phyloP scores from a whole-genome alignment of 37 sponge, comb jelly and placozoan species.

The Beroe ovata region DNA sequence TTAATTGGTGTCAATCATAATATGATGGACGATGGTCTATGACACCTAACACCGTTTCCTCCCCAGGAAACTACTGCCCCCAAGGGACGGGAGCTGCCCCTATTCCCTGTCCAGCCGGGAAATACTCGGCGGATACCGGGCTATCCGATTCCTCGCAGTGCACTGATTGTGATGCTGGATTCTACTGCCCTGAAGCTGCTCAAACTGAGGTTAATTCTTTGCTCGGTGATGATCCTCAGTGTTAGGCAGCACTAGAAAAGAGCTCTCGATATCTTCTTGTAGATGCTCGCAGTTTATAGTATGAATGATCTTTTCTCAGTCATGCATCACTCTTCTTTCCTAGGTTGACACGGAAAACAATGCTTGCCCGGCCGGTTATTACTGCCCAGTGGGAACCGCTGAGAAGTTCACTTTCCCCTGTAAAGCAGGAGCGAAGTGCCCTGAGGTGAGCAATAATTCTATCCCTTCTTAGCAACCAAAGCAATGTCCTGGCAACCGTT shows the following conservation, averaged over 20 bases:
- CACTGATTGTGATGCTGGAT: constrained; percentile 8
- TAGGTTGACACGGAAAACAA: constrained; percentile 12
- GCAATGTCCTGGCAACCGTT: no score
- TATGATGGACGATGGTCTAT: no score
- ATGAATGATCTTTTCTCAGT: no score
- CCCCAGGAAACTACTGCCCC: constrained; percentile 68
- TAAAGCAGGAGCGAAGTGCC: constrained; percentile 40
- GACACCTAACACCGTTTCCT: no score
- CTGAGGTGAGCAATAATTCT: constrained; percentile 17
- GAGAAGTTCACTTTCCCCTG: constrained; percentile 17
- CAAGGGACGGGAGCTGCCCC: constrained; percentile 62
- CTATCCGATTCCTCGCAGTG: constrained; percentile 3
- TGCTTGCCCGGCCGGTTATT: constrained; percentile 68
- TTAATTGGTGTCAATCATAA: background rate
- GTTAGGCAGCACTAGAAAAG: no score
- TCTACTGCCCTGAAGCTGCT: constrained; percentile 54
- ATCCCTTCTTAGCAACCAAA: no score
- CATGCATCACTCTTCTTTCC: no score
- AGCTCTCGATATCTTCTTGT: no score
- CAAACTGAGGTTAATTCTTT: constrained; percentile 16
- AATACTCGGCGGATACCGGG: constrained; percentile 18
- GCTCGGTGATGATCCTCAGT: no score
- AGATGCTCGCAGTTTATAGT: no score
- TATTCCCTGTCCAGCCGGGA: constrained; percentile 68
- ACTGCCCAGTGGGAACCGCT: constrained; percentile 68